A percentile compares a stretch with the other conserved stretches of the same genome.
Conservation (phyloP, 2,113 vertebrate genomes). For the Hypocryptadius cinnamomeus region DNA sequence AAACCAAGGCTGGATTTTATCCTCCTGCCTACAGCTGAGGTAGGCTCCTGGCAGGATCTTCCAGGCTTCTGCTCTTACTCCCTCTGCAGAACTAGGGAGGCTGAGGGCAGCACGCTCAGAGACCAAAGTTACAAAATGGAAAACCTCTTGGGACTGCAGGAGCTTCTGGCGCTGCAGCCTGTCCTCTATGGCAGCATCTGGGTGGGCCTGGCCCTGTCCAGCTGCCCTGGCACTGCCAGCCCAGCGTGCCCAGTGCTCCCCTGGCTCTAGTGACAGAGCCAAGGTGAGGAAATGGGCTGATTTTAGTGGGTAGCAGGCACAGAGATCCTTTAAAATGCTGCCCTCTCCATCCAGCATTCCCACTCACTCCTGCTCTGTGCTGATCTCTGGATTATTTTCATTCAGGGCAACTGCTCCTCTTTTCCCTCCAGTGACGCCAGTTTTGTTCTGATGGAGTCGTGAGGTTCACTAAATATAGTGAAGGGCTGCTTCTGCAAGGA, state of each 20-base stretch:
- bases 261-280: neutral
- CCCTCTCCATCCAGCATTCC: neutral
- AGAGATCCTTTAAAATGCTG: neutral
- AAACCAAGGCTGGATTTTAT: neutral
- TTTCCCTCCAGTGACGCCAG: neutral
- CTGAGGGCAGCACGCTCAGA: neutral
- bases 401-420: neutral
- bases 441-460: slow-evolving; percentile 18
- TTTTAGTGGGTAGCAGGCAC: neutral
- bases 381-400: neutral
- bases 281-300: neutral
- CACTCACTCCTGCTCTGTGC: neutral
- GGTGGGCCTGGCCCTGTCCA: neutral
- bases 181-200: rapidly evolving
- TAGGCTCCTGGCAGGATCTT: neutral
- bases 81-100: neutral
- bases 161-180: neutral
- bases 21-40: neutral
- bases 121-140: neutral
- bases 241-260: neutral
- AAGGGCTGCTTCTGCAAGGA: slow-evolving; percentile 47
- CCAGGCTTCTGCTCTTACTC: neutral
- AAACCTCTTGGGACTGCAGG: neutral
- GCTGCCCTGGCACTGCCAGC: neutral
- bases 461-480: slow-evolving; percentile 51